Evolutionary conservation across 2,797 vertebrate genomes (phyloP).

Genomic region (Eulemur albifrons): DNA sequence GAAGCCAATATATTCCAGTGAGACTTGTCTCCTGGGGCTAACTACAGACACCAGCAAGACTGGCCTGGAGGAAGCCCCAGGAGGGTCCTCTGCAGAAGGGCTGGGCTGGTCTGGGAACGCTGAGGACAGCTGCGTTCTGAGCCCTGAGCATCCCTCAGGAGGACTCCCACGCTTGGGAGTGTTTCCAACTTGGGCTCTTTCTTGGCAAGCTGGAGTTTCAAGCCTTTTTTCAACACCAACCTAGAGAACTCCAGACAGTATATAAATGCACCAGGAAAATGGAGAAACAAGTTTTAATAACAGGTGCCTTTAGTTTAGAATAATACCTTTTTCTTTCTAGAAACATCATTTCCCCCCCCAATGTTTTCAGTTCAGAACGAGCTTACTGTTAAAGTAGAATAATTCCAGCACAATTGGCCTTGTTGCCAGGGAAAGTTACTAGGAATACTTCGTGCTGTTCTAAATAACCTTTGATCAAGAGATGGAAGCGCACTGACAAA

Average conservation of each 20-base stretch:
- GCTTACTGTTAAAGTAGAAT: neutral
- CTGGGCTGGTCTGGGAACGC: rapidly evolving
- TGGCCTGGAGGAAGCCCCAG: neutral
- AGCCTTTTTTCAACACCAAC: neutral
- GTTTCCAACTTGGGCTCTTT: neutral
- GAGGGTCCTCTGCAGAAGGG: rapidly evolving
- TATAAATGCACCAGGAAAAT: neutral
- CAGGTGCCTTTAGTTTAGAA: neutral
- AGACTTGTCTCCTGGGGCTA: neutral
- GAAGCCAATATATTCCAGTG: rapidly evolving
- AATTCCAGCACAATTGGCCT: rapidly evolving
- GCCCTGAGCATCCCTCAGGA: too few relatives aligned
- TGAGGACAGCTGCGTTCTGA: rapidly evolving
- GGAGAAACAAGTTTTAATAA: neutral
- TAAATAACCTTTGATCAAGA: neutral
- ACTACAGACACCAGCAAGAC: rapidly evolving
- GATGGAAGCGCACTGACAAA: rapidly evolving
- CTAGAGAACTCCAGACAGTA: neutral
- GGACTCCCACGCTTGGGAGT: neutral
- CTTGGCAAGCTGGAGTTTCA: neutral
- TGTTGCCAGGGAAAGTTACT: too few relatives aligned
- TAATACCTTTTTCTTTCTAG: neutral
- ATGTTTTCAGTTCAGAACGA: neutral
- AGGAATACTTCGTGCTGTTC: rapidly evolving
- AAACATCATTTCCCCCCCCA: neutral